phyloP scores from a whole-genome alignment of 2,888 invertebrate genomes.

The Cosmia trapezina region DNA sequence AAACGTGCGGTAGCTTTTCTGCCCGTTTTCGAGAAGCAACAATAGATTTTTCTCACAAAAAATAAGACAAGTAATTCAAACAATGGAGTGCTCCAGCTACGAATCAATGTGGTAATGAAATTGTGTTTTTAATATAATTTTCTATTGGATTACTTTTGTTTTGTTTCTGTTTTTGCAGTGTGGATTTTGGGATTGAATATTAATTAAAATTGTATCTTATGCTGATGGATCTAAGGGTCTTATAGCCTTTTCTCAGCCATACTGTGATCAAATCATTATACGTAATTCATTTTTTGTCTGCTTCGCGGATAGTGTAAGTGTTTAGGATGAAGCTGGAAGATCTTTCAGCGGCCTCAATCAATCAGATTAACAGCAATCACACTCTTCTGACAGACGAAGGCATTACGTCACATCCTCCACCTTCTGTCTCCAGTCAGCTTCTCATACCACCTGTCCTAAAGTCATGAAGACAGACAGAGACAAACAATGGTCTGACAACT shows the following conservation, averaged over 20 bases:
- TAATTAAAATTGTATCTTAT: no score
- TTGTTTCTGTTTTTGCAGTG: background rate
- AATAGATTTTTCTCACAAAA: constrained; percentile 74
- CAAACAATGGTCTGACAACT: constrained; percentile 13
- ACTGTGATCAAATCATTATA: no score
- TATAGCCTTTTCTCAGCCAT: no score
- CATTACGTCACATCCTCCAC: background rate
- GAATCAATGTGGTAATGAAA: constrained; percentile 58
- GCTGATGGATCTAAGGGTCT: no score
- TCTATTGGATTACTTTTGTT: constrained; percentile 20
- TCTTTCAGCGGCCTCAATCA: no score
- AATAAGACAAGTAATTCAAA: constrained; percentile 58
- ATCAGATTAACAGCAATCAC: no score
- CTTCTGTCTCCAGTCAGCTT: background rate
- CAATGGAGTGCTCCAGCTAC: constrained; percentile 41
- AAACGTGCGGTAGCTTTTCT: constrained; percentile 81
- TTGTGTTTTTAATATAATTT: constrained; percentile 53
- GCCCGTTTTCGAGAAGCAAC: constrained; percentile 78
- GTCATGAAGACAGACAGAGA: constrained; percentile 2
- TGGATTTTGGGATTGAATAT: background rate
- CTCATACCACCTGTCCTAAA: background rate
- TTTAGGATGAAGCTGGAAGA: no score
- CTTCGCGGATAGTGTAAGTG: no score
- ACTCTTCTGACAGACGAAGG: no score
- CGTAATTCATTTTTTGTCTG: no score